Evolutionary conservation across 2,888 invertebrate species (phyloP).

Genomic region (Piscicola geometra): DNA sequence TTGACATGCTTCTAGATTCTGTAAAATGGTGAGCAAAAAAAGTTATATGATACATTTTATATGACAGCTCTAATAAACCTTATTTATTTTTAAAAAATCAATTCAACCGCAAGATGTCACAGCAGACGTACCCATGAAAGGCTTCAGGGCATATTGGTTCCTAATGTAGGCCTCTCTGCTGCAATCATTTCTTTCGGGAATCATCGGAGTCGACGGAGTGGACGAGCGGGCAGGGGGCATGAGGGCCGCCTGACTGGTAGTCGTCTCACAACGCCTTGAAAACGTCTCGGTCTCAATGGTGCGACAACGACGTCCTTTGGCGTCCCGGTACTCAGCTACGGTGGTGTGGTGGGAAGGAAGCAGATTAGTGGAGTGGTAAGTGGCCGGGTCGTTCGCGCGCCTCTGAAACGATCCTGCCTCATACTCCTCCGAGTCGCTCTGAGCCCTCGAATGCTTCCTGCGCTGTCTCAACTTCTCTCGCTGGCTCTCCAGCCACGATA

Average conservation of each 20-base stretch:
- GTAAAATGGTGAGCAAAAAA: too few relatives aligned
- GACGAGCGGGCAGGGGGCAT: constrained; percentile 36
- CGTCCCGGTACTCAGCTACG: constrained; percentile 16
- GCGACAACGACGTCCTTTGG: constrained; percentile 26
- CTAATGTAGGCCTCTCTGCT: constrained; percentile 39
- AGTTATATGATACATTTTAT: too few relatives aligned
- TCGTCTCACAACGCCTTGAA: constrained; percentile 30
- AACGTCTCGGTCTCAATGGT: constrained; percentile 34
- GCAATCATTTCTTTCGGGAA: constrained; percentile 39
- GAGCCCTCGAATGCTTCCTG: constrained; percentile 56
- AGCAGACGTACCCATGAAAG: too few relatives aligned
- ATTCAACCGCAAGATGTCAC: too few relatives aligned
- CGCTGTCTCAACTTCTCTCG: constrained; percentile 50
- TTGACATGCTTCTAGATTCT: background rate
- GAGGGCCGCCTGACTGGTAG: constrained; percentile 34
- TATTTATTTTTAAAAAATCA: too few relatives aligned
- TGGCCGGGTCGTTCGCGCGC: constrained; percentile 51
- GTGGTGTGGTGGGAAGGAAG: constrained; percentile 17
- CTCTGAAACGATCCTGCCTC: constrained; percentile 58
- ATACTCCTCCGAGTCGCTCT: constrained; percentile 57
- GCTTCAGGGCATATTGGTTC: constrained; percentile 23
- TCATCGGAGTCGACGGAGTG: constrained; percentile 42
- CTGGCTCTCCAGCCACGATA: constrained; percentile 54
- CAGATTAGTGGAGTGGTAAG: constrained; percentile 30
- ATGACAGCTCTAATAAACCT: too few relatives aligned